Evolutionary conservation across 2,888 invertebrate species (phyloP).

Genomic region (Laothoe populi): DNA sequence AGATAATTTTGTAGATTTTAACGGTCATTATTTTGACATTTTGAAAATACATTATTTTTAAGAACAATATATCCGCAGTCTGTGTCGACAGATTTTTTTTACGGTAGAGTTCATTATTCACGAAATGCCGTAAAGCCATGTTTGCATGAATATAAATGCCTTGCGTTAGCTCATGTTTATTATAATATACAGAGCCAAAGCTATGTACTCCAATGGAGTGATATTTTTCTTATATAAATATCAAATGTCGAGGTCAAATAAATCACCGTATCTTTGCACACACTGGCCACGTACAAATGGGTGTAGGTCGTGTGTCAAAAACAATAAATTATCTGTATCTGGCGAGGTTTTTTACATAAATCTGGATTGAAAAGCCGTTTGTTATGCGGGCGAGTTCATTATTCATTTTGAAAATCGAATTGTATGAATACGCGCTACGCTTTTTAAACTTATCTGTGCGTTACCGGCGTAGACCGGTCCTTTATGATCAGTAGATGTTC

Average conservation of each 20-base stretch:
- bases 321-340: slow-evolving; percentile 23
- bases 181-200: not conserved
- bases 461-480: not conserved
- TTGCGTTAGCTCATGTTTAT: not conserved
- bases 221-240: slow-evolving; percentile 2
- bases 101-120: not conserved
- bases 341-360: slow-evolving; percentile 10
- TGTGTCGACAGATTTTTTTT: no score
- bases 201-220: not conserved
- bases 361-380: slow-evolving; percentile 25
- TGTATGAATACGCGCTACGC: not conserved
- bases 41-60: no score
- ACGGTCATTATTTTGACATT: no score
- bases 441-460: not conserved
- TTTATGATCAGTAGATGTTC: slow-evolving; percentile 3
- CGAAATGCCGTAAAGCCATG: not conserved
- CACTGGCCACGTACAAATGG: slow-evolving; percentile 10
- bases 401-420: slow-evolving; percentile 19
- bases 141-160: not conserved
- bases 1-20: no score
- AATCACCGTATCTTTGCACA: slow-evolving; percentile 21
- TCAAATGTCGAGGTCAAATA: not conserved
- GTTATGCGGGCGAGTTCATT: slow-evolving; percentile 16
- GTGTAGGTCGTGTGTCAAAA: slow-evolving; percentile 23
- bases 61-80: no score